Evolutionary conservation across 2,797 vertebrate species (phyloP).

Genomic region (Anisognathus igniventris): DNA sequence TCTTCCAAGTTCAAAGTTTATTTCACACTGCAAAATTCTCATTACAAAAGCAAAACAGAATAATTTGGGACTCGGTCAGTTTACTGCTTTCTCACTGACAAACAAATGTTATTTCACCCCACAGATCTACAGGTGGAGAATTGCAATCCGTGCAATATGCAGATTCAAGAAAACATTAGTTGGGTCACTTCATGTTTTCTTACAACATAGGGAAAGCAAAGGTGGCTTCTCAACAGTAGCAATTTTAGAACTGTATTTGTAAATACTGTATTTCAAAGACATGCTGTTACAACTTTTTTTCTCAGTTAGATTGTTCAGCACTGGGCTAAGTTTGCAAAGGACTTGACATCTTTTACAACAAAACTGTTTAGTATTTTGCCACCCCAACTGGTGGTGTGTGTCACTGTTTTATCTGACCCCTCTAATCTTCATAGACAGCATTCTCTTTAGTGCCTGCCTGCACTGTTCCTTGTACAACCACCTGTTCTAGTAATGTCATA

Average conservation of each 20-base stretch:
- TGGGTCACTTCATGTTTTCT: neutral
- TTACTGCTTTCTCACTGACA: neutral
- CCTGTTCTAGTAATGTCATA: neutral
- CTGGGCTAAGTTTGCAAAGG: neutral
- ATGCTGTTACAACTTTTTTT: neutral
- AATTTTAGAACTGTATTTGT: neutral
- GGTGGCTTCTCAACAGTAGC: neutral
- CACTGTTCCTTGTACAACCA: neutral
- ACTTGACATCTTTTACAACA: neutral
- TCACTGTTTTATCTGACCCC: neutral
- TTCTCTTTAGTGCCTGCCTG: neutral
- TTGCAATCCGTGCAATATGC: neutral
- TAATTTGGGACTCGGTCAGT: neutral
- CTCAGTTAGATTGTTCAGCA: neutral
- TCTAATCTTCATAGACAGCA: neutral
- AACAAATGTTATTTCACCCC: neutral
- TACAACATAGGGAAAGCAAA: neutral
- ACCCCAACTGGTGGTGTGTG: neutral
- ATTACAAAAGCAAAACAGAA: neutral
- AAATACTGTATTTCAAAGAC: neutral
- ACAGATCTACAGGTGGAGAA: neutral
- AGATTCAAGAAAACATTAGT: neutral
- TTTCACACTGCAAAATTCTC: slow-evolving; percentile 23
- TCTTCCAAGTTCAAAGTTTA: slow-evolving; percentile 34
- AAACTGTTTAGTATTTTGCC: neutral